Evolutionary conservation across 1,140 invertebrate species (phyloP).

Genomic region (Aphis craccivora): DNA sequence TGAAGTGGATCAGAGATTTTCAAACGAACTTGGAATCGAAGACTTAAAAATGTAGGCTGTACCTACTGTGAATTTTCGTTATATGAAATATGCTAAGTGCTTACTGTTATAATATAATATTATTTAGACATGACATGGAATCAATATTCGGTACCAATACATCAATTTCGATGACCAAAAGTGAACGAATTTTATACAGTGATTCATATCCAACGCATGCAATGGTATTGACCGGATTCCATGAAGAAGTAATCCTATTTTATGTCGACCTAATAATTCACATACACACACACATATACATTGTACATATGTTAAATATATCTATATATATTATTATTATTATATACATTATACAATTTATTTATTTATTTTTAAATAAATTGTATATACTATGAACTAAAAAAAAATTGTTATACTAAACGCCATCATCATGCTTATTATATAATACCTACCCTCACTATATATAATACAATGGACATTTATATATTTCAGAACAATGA

Average conservation of each 20-base stretch:
- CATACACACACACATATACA: too few species aligned
- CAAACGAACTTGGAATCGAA: conserved; percentile 78
- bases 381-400: too few species aligned
- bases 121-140: conserved; percentile 78
- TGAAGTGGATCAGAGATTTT: conserved; percentile 84
- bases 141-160: conserved; percentile 83
- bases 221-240: conserved; percentile 86
- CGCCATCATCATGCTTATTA: too few species aligned
- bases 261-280: neutral
- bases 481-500: conserved; percentile 65
- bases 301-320: neutral
- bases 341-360: too few species aligned
- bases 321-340: neutral
- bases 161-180: conserved; percentile 78
- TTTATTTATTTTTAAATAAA: neutral
- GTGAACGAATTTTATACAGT: conserved; percentile 82
- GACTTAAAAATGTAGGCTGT: conserved; percentile 77
- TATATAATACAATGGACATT: neutral
- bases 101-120: conserved; percentile 45
- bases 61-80: neutral
- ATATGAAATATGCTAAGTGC: neutral
- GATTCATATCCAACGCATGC: conserved; percentile 91
- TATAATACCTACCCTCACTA: too few species aligned
- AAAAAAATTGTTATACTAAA: neutral
- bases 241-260: conserved; percentile 67